Base-by-base conservation (phyloP, 1,140 invertebrate genomes). In the Macrotrachela quadricornifera region DNA sequence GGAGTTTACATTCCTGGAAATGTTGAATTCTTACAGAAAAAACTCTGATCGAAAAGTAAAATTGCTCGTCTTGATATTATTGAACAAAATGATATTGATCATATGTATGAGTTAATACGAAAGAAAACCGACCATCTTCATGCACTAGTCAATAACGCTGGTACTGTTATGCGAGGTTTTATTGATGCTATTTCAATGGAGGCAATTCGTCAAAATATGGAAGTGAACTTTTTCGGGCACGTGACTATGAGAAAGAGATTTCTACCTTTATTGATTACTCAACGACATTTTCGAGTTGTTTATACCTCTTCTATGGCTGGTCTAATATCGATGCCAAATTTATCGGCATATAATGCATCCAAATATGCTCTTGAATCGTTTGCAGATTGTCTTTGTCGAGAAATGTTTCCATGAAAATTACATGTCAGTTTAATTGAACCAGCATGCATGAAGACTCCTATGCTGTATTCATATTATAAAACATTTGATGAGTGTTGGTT, bases 121-220 rank as follows among this genome's bases (percentile, higher is more conserved):
- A 8, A 30, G 8, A 30, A 30, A 30, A 30, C 21, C 2, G 8
- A 30, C 8, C 2, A 2, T 4, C 21, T 30, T 30, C 21, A 42
- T 42, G 40, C 15, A 42, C 40, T 42, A 4, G 58, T 67, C 6
- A 65, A 65, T 55, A 65, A 67, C 66, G 85, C 85, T 2, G 88
- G 84, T 0, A 75, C 87, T 1, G 84, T 85, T 77, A 75, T 80
- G 13, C 81, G 84, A 59, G 86, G 84, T 0, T 82, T 87, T 65
- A 82, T 82, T 59, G 85, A 90, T 64, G 90, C 85, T 81, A 79
- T 80, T 69, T 78, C 81, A 1, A 65, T 75, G 21, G 61, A 71
- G 6, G 79, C 85, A 59, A 76, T 80, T 36, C 67, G 76, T 48
- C 61, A 74, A 30, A 79, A 85, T 55, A 71, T 92, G 45, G 74